Conservation (phyloP, 2,113 vertebrate genomes). For the Crocuta crocuta region DNA sequence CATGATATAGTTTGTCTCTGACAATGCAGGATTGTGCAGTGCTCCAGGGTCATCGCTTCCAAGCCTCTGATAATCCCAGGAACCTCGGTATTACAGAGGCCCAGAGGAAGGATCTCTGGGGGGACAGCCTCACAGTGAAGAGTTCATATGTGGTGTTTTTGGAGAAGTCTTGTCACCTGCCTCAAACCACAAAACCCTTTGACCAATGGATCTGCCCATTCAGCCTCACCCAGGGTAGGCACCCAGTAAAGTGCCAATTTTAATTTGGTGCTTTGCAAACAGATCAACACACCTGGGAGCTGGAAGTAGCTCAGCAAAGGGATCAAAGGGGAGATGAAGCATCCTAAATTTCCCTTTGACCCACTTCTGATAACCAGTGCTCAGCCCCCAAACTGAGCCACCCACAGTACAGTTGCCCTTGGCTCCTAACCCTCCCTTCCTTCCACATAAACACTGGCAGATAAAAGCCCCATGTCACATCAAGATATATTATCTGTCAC, state of each 20-base stretch:
- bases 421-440: not conserved
- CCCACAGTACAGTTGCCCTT: not conserved
- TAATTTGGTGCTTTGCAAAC: conserved; percentile 6
- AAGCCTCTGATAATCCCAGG: not conserved
- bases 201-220: not conserved
- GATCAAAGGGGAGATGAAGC: not conserved
- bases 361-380: not conserved
- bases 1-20: fast-evolving
- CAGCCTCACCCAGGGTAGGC: not conserved
- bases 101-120: not conserved
- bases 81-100: not conserved
- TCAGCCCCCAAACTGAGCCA: not conserved
- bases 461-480: not conserved
- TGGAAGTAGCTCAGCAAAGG: not conserved
- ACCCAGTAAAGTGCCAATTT: not conserved
- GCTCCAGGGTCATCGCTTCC: not conserved
- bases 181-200: not conserved
- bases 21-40: not conserved
- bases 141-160: not conserved
- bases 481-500: not conserved
- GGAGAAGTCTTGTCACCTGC: not conserved
- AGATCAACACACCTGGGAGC: not conserved
- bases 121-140: not conserved
- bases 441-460: not conserved
- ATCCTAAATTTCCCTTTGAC: conserved; percentile 18